These are phyloP conservation scores for Coelinius sp. DNA, from an alignment of 2,888 invertebrate species.

Conservation along the genomic window DNA sequence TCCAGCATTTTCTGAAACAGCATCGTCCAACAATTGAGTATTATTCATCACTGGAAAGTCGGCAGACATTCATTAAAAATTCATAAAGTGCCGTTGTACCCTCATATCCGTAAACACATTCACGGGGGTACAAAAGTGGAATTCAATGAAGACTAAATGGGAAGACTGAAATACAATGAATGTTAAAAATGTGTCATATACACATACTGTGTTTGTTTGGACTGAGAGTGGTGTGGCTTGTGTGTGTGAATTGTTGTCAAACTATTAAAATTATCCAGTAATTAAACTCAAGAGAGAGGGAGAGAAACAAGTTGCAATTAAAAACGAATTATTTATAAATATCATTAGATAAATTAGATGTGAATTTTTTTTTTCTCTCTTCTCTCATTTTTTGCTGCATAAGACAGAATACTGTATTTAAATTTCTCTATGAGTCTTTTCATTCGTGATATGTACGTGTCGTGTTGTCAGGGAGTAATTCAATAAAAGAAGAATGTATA, in stretches of 20 bases:
- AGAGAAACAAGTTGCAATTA: not conserved
- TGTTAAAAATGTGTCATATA: slow-evolving; percentile 28
- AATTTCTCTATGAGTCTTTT: not conserved
- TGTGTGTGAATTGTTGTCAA: slow-evolving; percentile 8
- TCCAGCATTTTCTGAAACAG: not conserved
- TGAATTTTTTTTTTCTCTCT: not conserved
- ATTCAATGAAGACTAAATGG: not conserved
- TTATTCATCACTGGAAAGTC: not conserved
- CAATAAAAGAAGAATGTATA: slow-evolving; percentile 3
- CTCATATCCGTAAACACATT: not conserved
- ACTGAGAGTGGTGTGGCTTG: slow-evolving; percentile 5
- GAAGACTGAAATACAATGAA: not conserved
- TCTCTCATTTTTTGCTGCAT: not conserved
- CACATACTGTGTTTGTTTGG: slow-evolving; percentile 23
- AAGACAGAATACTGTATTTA: slow-evolving; percentile 8
- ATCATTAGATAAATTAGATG: not conserved
- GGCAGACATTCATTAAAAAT: not conserved
- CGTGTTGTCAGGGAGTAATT: slow-evolving; percentile 23
- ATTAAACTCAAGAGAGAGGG: not conserved
- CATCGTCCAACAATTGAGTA: not conserved
- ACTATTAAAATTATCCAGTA: not conserved
- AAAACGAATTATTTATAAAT: slow-evolving; percentile 1
- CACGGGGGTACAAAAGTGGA: no score
- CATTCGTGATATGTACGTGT: slow-evolving; percentile 10
- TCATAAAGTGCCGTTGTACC: not conserved